Evolutionary conservation across 2,797 vertebrate species (phyloP).

Genomic region (Cynodonichthys magdalenae): DNA sequence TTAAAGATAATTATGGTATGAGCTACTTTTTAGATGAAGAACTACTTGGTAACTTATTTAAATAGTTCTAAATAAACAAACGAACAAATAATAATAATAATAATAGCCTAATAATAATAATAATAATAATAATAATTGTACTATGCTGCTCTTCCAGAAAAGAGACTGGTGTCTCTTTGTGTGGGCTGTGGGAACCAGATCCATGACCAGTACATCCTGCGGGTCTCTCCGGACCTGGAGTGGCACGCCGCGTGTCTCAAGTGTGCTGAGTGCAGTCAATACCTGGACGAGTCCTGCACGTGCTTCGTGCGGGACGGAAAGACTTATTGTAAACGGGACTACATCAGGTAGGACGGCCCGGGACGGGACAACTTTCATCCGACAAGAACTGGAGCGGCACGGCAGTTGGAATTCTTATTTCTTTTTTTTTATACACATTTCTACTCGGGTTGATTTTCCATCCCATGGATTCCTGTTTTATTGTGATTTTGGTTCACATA

Average conservation of each 20-base stretch:
- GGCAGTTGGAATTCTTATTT: conserved; percentile 9
- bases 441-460: neutral
- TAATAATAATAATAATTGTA: conserved; percentile 9
- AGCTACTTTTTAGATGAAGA: no score
- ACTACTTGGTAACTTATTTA: neutral
- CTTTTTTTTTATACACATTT: neutral
- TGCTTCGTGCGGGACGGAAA: conserved; percentile 97
- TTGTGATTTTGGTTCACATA: no score
- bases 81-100: neutral
- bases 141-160: conserved; percentile 83
- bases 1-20: neutral
- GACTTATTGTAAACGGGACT: conserved; percentile 97
- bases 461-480: neutral
- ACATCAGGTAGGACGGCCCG: conserved; percentile 87
- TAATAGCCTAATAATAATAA: conserved; percentile 11
- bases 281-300: conserved; percentile 96
- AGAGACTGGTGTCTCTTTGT: conserved; percentile 94
- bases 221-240: conserved; percentile 96
- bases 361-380: conserved; percentile 9
- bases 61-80: no score
- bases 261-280: conserved; percentile 95
- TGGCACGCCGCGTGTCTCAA: conserved; percentile 97
- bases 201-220: conserved; percentile 95
- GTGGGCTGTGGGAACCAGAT: conserved; percentile 97
- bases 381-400: conserved; percentile 4